Base-by-base conservation (phyloP, 1,140 invertebrate genomes). In the Nasonia longicornis region DNA sequence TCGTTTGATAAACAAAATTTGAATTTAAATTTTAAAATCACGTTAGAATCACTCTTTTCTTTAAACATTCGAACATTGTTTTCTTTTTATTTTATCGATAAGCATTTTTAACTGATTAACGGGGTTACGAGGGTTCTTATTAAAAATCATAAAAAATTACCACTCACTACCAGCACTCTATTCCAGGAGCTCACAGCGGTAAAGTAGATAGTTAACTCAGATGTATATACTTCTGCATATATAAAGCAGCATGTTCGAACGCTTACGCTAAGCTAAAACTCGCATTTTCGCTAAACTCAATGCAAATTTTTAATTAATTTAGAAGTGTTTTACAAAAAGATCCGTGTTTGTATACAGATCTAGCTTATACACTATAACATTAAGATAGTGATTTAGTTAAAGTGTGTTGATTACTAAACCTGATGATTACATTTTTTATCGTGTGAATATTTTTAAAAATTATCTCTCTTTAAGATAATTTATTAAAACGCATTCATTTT, bases 191-290 rank as follows among this genome's bases (percentile, higher is more conserved):
- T 83, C 81, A 84, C 80, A 85, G 84, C 79, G 88, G 88, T 89
- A 89, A 89, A 85, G 88, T 89, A 89, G 79, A 85, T 71, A 85
- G n/a, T 73, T 3, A 38, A 77, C 75, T 73, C 38, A 82, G 22
- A 66, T 64, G 67, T 72, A 79, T 22, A 71, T 48, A 35, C 20
- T 70, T 63, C 8, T 67, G n/a, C 63, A 52, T 42, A 77, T 52
- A 63, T 38, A 71, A 42, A 74, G n/a, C 58, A 26, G 64, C 79
- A 75, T 75, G 79, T 6, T 12, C 35, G 6, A 7, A n/a, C 69
- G 26, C 63, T 66, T 52, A 76, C 71, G 29, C 29, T 45, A 66
- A 79, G 48, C 42, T 70, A 31, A 16, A 66, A 58, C 12, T 58
- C 26, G 48, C 42, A 78, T 12, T 31, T 71, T 77, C 14, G 22